Conservation (phyloP, 2,888 invertebrate species). For the Micoletzkya japonica region DNA sequence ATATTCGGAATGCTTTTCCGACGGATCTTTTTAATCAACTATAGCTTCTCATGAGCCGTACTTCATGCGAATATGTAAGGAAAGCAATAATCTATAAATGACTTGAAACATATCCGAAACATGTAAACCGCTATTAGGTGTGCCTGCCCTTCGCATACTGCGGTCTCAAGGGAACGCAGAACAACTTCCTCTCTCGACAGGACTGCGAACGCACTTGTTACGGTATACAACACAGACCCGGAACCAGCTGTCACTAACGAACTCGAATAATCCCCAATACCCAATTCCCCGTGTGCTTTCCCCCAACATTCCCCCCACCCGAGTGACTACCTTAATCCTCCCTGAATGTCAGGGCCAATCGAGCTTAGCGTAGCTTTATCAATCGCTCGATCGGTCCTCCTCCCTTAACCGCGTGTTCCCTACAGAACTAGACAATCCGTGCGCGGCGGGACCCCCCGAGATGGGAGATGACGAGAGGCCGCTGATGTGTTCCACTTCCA, state of each 20-base stretch:
- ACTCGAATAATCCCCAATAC: neutral
- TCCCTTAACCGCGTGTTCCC: neutral
- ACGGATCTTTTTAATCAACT: too few relatives aligned
- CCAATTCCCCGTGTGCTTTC: neutral
- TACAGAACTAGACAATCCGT: constrained; percentile 61
- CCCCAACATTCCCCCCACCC: neutral
- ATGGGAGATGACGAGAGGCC: constrained; percentile 48
- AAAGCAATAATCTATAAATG: neutral
- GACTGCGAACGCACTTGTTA: constrained; percentile 61
- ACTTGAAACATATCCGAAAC: neutral
- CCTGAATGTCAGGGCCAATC: too few relatives aligned
- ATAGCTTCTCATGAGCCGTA: too few relatives aligned
- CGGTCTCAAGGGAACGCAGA: constrained; percentile 60
- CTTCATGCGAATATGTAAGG: neutral
- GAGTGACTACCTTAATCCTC: too few relatives aligned
- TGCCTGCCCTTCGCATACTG: constrained; percentile 52
- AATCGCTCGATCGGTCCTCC: too few relatives aligned
- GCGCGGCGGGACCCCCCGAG: constrained; percentile 57
- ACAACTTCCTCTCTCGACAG: constrained; percentile 57
- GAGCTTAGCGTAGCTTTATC: too few relatives aligned
- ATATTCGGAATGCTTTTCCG: too few relatives aligned
- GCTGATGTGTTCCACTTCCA: constrained; percentile 43
- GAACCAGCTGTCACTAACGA: neutral
- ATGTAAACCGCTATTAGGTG: constrained; percentile 2
- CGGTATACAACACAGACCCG: constrained; percentile 38